Evolutionary conservation across 2,888 invertebrate species (phyloP).

Genomic region (Andrena bucephala): DNA sequence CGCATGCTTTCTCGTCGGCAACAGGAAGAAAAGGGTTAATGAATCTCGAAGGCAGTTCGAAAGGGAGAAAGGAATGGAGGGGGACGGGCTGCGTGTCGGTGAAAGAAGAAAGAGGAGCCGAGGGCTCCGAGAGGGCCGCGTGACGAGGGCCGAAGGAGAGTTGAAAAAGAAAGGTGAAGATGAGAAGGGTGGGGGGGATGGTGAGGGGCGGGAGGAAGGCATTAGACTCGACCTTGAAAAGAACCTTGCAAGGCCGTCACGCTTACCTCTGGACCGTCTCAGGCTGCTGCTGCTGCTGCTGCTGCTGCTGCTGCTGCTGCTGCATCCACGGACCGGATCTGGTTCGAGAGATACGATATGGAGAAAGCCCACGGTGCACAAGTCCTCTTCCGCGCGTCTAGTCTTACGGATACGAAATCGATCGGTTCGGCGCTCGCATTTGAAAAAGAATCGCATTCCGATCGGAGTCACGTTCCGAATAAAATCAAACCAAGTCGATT

Average conservation of each 20-base stretch:
- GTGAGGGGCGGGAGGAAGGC: slow-evolving; percentile 67
- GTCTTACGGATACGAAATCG: slow-evolving; percentile 55
- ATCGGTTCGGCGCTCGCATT: slow-evolving; percentile 36
- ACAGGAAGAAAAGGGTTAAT: slow-evolving; percentile 54
- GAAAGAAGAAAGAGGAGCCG: slow-evolving; percentile 38
- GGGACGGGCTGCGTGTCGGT: slow-evolving; percentile 2
- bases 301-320: slow-evolving; percentile 41
- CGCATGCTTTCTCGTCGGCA: slow-evolving; percentile 54
- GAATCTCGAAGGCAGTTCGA: slow-evolving; percentile 49
- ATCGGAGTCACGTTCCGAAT: background rate
- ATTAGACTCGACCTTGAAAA: slow-evolving; percentile 79
- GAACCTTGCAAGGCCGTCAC: slow-evolving; percentile 81
- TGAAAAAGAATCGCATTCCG: slow-evolving; percentile 31
- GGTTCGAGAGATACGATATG: slow-evolving; percentile 73
- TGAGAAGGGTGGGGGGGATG: slow-evolving; percentile 6
- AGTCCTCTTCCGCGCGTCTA: slow-evolving; percentile 48
- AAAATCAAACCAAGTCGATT: slow-evolving; percentile 12
- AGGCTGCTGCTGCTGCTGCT: slow-evolving; percentile 48
- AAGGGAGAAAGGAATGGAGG: slow-evolving; percentile 49
- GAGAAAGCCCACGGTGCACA: slow-evolving; percentile 66
- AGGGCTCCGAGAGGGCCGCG: slow-evolving; percentile 45
- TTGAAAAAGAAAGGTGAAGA: slow-evolving; percentile 46
- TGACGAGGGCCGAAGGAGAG: slow-evolving; percentile 45
- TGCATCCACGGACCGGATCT: slow-evolving; percentile 65
- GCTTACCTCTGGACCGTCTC: slow-evolving; percentile 76